Conservation (phyloP, 2,113 vertebrate genomes). For the Pterocles gutturalis region DNA sequence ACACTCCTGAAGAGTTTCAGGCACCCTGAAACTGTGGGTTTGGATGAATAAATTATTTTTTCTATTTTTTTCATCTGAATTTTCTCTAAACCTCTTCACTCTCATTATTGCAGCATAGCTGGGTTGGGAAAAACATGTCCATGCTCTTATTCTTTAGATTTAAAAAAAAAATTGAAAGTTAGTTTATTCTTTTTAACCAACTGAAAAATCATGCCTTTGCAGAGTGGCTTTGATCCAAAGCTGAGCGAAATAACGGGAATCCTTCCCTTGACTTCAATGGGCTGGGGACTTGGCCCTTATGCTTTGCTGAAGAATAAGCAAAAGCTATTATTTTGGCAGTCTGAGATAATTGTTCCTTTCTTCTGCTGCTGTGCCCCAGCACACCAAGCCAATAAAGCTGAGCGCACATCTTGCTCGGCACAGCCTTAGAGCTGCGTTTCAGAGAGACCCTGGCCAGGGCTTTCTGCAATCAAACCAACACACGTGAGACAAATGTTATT, state of each 20-base stretch:
- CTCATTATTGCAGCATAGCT: neutral
- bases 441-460: neutral
- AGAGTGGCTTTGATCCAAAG: slow-evolving; percentile 8
- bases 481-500: neutral
- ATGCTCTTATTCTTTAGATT: neutral
- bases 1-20: neutral
- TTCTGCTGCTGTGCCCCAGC: neutral
- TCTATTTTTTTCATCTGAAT: neutral
- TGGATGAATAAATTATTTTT: neutral
- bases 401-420: neutral
- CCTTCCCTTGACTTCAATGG: neutral
- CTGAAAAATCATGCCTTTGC: neutral
- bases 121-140: neutral
- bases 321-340: neutral
- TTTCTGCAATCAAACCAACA: neutral
- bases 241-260: neutral
- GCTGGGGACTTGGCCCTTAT: neutral
- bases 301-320: neutral
- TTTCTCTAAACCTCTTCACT: neutral
- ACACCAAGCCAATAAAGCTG: neutral
- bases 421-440: neutral
- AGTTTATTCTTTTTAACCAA: neutral
- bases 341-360: neutral
- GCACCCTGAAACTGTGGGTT: neutral
- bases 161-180: neutral